Evolutionary conservation across 1,140 invertebrate species (phyloP).

Genomic region (Streblospio benedicti): DNA sequence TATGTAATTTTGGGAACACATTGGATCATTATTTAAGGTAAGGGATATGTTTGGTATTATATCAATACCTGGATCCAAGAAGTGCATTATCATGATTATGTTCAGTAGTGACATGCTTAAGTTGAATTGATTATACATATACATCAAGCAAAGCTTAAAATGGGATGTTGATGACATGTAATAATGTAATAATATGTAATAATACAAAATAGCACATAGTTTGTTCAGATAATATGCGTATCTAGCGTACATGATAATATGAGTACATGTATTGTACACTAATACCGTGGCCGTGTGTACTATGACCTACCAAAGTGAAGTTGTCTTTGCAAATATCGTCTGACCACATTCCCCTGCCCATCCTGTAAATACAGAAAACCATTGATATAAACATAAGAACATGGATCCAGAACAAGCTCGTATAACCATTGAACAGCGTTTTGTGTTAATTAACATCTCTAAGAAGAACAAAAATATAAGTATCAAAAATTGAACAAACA

Average conservation of each 20-base stretch:
- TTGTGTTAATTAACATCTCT: too few species aligned
- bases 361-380: too few species aligned
- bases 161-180: background rate
- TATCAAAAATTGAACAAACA: too few species aligned
- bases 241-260: too few species aligned
- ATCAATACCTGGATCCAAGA: background rate
- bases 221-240: too few species aligned
- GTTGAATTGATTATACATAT: background rate
- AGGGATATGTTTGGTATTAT: background rate
- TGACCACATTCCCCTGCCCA: background rate
- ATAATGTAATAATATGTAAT: background rate
- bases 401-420: too few species aligned
- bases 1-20: background rate
- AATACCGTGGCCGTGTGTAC: too few species aligned
- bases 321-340: conserved; percentile 11
- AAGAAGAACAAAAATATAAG: too few species aligned
- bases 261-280: too few species aligned
- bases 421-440: too few species aligned
- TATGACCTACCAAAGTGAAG: conserved; percentile 11
- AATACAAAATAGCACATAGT: too few species aligned
- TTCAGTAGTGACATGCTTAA: background rate
- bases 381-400: too few species aligned
- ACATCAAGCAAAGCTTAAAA: background rate
- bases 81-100: background rate
- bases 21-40: background rate